Conservation (phyloP, 1,140 invertebrate genomes). For the Drosophila baimaii region DNA sequence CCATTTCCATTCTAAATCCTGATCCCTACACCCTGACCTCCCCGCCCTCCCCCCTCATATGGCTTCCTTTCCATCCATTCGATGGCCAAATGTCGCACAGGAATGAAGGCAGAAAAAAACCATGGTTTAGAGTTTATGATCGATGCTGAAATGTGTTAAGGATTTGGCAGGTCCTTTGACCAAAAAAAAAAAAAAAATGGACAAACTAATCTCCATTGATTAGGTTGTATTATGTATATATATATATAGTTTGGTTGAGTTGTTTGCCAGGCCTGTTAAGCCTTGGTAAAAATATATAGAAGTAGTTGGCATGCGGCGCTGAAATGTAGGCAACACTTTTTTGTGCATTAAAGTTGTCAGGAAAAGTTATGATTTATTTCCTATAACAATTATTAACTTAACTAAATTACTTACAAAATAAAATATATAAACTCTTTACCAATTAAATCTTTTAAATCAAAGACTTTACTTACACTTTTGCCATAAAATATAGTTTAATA, state of each 20-base stretch:
- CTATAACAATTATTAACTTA: neutral
- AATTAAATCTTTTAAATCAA: neutral
- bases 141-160: neutral
- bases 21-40: neutral
- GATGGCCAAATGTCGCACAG: slow-evolving; percentile 7
- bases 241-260: no score
- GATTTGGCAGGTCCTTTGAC: neutral
- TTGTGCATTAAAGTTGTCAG: neutral
- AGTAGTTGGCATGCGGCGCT: neutral
- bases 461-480: neutral
- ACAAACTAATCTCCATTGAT: neutral
- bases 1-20: slow-evolving; percentile 10
- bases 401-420: neutral
- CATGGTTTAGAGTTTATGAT: neutral
- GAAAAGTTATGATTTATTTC: neutral
- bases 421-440: neutral
- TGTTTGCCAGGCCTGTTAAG: neutral
- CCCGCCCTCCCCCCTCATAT: neutral
- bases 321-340: slow-evolving; percentile 7
- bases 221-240: no score
- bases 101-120: slow-evolving; percentile 33
- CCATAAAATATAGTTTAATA: no score
- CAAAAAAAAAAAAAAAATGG: neutral
- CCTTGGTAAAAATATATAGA: no score
- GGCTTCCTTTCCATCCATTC: neutral